Evolutionary conservation across 2,888 invertebrate species (phyloP), one percentile per base, ranked within the genome.

Genomic region (Psylliodes chrysocephalus): DNA sequence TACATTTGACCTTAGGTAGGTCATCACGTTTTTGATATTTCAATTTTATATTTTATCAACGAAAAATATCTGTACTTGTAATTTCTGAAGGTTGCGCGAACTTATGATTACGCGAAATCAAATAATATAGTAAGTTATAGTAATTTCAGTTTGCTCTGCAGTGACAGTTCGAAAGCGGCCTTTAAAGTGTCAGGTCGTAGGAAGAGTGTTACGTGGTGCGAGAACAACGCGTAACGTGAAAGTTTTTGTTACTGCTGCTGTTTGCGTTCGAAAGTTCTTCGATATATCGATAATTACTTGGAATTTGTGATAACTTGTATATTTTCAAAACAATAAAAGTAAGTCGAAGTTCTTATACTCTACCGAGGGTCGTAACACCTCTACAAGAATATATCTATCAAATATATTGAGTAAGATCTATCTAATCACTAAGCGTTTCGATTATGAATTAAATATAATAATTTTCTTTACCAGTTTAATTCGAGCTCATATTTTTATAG

Each of bases 121-220:
- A 14, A 40, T 40, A 40, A 19, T 44, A 44, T 44, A 44, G 44
- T 18, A 44, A 17, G n/a, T 44, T 19, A n/a, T n/a, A n/a, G 18
- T 42, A 55, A n/a, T 42, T 42, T 15, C 54, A n/a, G 25, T 30
- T 4, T 22, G 38, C 22, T n/a, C 44, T 28, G 18, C 14, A 19
- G 55, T 46, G 46, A 46, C 55, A 56, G 55, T 56, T 55, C 14
- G 55, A 56, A 56, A 56, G 55, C 19, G 46, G 46, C 17, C 12
- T 19, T 30, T 15, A 19, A 17, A 18, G 1, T 2, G 40, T 55
- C 18, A 42, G 19, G 44, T 25, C n/a, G n/a, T n/a, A n/a, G n/a
- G n/a, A n/a, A n/a, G n/a, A n/a, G n/a, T n/a, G n/a, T n/a, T n/a
- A n/a, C n/a, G n/a, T n/a, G n/a, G n/a, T n/a, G n/a, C n/a, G n/a